Evolutionary conservation across 2,113 vertebrate genomes (phyloP).

Genomic region (Chionomys nivalis): DNA sequence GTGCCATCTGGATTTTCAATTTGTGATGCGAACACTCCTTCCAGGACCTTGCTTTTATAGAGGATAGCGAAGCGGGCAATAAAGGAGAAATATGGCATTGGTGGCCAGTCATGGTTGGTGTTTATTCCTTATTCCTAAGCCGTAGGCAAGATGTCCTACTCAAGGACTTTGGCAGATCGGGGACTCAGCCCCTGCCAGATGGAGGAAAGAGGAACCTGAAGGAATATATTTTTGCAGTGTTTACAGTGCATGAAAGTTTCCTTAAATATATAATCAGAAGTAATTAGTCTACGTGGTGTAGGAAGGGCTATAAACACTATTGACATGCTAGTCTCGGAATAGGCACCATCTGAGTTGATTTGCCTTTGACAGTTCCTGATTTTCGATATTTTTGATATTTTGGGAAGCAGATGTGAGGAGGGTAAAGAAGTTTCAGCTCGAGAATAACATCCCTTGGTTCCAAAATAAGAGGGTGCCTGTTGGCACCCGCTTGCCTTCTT

Average conservation of each 20-base stretch:
- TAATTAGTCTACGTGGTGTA: conserved; percentile 76
- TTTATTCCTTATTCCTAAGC: not conserved
- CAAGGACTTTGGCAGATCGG: conserved; percentile 66
- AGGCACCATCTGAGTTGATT: conserved; percentile 77
- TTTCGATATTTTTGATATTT: conserved; percentile 81
- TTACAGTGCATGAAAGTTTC: conserved; percentile 78
- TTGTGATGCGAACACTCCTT: not conserved
- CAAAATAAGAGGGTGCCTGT: conserved; percentile 68
- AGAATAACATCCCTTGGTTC: conserved; percentile 68
- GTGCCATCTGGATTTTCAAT: not conserved
- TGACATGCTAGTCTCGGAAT: conserved; percentile 80
- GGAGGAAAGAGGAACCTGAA: conserved; percentile 64
- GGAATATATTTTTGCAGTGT: conserved; percentile 76
- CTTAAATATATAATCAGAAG: conserved; percentile 82
- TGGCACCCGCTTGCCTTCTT: conserved; percentile 57
- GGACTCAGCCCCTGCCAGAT: conserved; percentile 60
- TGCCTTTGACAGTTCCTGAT: conserved; percentile 80
- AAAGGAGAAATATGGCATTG: not conserved
- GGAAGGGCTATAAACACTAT: conserved; percentile 76
- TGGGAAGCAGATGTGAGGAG: conserved; percentile 78
- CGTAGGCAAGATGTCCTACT: not conserved
- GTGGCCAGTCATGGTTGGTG: not conserved
- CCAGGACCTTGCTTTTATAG: not conserved
- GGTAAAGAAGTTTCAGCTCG: conserved; percentile 69
- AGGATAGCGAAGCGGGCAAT: not conserved